Percentiles rank a stretch among this genome's conserved stretches.
phyloP scores from a whole-genome alignment of 2,113 vertebrate genomes.

The Cyphomyrus discorhynchus region DNA sequence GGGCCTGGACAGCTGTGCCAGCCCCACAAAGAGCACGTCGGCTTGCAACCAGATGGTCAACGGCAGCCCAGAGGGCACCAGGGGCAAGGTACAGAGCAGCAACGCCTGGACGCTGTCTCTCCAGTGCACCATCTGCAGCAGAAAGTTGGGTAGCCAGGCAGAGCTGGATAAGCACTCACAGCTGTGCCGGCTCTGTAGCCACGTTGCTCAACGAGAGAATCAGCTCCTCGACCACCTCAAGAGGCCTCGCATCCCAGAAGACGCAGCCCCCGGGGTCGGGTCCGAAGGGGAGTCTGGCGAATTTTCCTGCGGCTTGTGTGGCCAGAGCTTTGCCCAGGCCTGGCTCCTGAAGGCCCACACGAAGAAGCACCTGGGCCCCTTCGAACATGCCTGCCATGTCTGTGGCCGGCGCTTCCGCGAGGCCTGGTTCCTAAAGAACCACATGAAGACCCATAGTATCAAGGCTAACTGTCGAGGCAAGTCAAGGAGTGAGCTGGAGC shows the following conservation, averaged over 20 bases:
- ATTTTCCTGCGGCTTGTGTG: constrained; percentile 83
- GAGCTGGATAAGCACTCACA: constrained; percentile 65
- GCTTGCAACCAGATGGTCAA: constrained; percentile 80
- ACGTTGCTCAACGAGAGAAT: constrained; percentile 73
- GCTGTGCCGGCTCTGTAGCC: constrained; percentile 76
- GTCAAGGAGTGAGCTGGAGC: constrained; percentile 67
- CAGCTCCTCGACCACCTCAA: constrained; percentile 81
- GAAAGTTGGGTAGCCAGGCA: constrained; percentile 57
- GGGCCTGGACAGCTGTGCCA: constrained; percentile 75
- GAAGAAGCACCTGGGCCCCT: constrained; percentile 85
- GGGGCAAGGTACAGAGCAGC: constrained; percentile 71
- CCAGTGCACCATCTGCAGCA: constrained; percentile 64
- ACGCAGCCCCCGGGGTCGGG: constrained; percentile 60
- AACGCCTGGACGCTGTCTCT: constrained; percentile 53
- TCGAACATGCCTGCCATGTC: constrained; percentile 85
- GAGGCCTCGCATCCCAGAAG: constrained; percentile 80
- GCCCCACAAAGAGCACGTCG: constrained; percentile 82
- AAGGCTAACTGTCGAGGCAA: constrained; percentile 65
- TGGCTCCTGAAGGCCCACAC: constrained; percentile 94
- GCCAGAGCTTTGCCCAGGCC: constrained; percentile 83
- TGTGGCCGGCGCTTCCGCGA: constrained; percentile 89
- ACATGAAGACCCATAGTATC: constrained; percentile 89
- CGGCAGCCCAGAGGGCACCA: constrained; percentile 49
- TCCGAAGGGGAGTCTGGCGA: constrained; percentile 61
- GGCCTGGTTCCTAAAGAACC: constrained; percentile 93